Evolutionary conservation across 2,888 invertebrate genomes (phyloP).

Genomic region (Galeopsomyia nigrocyanea): DNA sequence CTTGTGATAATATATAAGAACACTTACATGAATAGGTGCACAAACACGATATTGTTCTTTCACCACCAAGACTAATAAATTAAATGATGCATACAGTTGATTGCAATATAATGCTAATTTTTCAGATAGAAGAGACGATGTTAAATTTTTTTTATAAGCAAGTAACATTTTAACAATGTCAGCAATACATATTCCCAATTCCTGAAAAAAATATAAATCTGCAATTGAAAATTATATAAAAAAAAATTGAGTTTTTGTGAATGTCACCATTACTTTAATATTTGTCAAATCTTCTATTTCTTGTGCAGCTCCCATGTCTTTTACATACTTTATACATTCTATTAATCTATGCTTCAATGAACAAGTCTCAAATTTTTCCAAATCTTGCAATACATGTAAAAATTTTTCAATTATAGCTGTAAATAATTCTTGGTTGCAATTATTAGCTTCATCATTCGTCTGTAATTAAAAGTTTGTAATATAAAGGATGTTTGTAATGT

Average conservation of each 20-base stretch:
- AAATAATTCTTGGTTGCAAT: conserved; percentile 46
- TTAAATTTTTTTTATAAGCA: conserved; percentile 58
- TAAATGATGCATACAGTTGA: conserved; percentile 61
- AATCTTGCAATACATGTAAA: conserved; percentile 52
- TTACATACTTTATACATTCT: conserved; percentile 61
- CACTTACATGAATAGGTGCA: conserved; percentile 60
- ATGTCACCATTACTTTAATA: conserved; percentile 58
- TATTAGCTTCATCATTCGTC: conserved; percentile 18
- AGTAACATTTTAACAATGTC: conserved; percentile 61
- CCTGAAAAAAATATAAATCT: conserved; percentile 51
- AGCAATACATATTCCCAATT: conserved; percentile 61
- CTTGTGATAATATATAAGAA: conserved; percentile 13
- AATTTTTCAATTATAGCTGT: conserved; percentile 55
- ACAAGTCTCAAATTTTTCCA: conserved; percentile 60
- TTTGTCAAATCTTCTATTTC: conserved; percentile 65
- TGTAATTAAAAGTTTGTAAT: conserved; percentile 10
- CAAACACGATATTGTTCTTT: conserved; percentile 62
- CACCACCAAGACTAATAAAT: conserved; percentile 60
- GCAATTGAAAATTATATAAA: conserved; percentile 3
- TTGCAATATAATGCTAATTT: conserved; percentile 61
- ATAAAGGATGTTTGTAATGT: not conserved
- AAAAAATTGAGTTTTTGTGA: conserved; percentile 59
- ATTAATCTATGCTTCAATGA: conserved; percentile 60
- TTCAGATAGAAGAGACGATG: conserved; percentile 56
- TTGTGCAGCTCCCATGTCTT: conserved; percentile 62